Evolutionary conservation across 2,113 vertebrate species (phyloP), one percentile per base, ranked within the genome.

Genomic region (Cyprinodon tularosa): DNA sequence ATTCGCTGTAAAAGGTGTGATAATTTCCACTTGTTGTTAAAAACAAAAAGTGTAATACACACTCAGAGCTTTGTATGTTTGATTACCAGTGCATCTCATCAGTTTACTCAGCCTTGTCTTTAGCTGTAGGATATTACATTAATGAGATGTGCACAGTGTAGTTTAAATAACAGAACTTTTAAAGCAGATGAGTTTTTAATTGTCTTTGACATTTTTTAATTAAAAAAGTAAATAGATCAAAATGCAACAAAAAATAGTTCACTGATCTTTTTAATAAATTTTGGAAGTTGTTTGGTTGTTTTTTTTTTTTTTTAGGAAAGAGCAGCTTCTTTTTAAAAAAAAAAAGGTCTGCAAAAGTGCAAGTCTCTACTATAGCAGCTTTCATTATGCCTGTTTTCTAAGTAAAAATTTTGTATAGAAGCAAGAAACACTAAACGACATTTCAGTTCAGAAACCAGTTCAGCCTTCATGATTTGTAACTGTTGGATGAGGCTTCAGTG

Each of bases 401-500:
- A 8, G 20, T 62, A 9, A 74, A 66, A 4, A 72, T 62, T 71
- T 69, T 66, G 22, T 37, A 14, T 71, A 66, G 48, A 66, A 29
- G 15, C 45, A 68, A 68, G 67, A 57, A 38, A 39, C 5, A 4
- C 22, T 67, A 15, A 29, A 29, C 29, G 29, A 29, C 77, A 66
- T 65, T 72, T 20, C 67, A 53, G 39, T 80, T 63, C 47, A 68
- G 40, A 42, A 14, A 45, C 38, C n/a, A 29, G 47, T 59, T 75
- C 61, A 60, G 71, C 57, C 61, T 68, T 78, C 20, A 57, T 79
- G 59, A 80, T 76, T 62, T 71, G 80, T 87, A 80, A 65, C 40
- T 77, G 48, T n/a, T 72, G 47, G 79, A 77, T 1, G 6, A 50
- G 62, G 61, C 64, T n/a, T 72, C 4, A 59, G 50, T 61, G 44